Base-by-base conservation (phyloP, 2,888 invertebrate species). In the Malacosoma neustria region DNA sequence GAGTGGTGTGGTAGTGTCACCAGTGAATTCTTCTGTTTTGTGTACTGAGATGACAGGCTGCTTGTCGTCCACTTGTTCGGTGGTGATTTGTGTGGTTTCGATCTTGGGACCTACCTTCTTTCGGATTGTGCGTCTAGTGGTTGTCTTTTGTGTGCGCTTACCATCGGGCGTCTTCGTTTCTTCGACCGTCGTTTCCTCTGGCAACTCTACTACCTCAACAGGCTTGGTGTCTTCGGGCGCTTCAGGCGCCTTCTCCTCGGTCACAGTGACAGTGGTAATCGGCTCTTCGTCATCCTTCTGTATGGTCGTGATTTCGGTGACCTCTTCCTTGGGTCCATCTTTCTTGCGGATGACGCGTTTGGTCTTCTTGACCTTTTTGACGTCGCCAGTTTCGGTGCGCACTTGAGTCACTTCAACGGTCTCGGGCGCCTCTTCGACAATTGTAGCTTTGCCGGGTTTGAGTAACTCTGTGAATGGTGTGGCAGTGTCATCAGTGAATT, bases 341-440 rank as follows among this genome's bases (percentile, higher is more conserved):
- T 61, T 67, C 34, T 77, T 77, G 46, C 74, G 87, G 1, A 82
- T 72, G 3, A 72, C 65, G 1, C 79, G 77, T 43, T 72, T 87
- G 6, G 75, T 81, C 0, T 65, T 66, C 1, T 58, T 66, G 35
- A 67, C 66, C 41, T 60, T 61, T 14, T 61, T 63, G 2, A 63
- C 45, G 4, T 63, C 67, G 2, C 66, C 69, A 43, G 61, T 51
- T 35, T 63, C 46, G 1, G 76, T 73, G 5, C 64, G 58, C n/a
- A 75, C 69, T 49, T 77, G 72, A 2, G 72, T 73, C 2, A 75
- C 47, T 14, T 67, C 65, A 1, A 72, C 57, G 42, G 69, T 30
- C 30, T 47, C 47, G 2, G 53, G 48, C 45, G n/a, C 68, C 52
- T 76, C 72, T 47, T 46, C 46, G 0, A 54, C 4, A 1, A 73